Evolutionary conservation across 2,797 vertebrate genomes (phyloP), one percentile per base, ranked within the genome.

Genomic region (Iguana delicatissima): DNA sequence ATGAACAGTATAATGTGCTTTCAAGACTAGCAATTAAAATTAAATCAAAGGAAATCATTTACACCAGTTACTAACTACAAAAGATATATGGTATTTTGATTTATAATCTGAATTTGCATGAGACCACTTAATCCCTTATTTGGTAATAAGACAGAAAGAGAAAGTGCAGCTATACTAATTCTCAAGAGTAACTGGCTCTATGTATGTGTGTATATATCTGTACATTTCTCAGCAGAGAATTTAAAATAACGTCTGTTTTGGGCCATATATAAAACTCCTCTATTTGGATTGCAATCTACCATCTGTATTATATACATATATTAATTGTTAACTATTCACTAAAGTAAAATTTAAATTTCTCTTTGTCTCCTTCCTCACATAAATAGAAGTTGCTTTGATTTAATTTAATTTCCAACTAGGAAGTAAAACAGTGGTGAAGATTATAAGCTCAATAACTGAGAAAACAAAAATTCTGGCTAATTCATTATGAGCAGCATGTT

Each of bases 21-120:
- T 95, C 91, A 93, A 93, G 85, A 89, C 85, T 86, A 91, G 91
- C 93, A 96, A 96, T 96, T 96, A 93, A 94, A 95, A 96, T 95
- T 93, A 95, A 95, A 96, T 93, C 93, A 94, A 95, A 81, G 9
- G 72, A 95, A 92, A 95, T 92, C 0, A 95, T 95, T 96, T 95
- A 93, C 92, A 96, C 93, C 88, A 95, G 92, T 90, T 95, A 89
- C 93, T 94, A 96, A 95, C 89, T 92, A 94, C 52, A 32, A 35
- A 95, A 88, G 79, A 93, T 84, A 88, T 84, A 84, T 67, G 50
- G 89, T 89, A 94, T 79, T 84, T 91, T 96, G 93, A 96, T 96
- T 96, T 94, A 96, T 95, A 94, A 92, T 88, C 83, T 50, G 84
- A 94, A 93, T 91, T 93, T 85, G 92, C 91, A 89, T 84, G 91